Conservation (phyloP, 1,140 invertebrate genomes). For the Aethina tumida region DNA sequence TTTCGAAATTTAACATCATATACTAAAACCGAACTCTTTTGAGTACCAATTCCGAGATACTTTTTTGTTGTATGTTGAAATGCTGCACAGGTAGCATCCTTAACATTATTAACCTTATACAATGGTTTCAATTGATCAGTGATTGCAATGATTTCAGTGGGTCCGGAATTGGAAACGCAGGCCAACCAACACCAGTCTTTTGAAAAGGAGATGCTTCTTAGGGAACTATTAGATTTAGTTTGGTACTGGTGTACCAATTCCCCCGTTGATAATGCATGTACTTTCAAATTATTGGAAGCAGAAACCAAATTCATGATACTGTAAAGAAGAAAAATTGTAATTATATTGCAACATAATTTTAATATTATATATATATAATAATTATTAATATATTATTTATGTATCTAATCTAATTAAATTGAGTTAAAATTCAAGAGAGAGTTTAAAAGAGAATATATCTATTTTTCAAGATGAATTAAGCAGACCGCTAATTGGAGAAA, state of each 20-base stretch:
- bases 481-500: too few species aligned
- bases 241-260: slow-evolving; percentile 20
- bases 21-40: slow-evolving; percentile 26
- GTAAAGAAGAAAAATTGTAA: slow-evolving; percentile 3
- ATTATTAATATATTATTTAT: too few species aligned
- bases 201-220: slow-evolving; percentile 31
- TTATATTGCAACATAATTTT: too few species aligned
- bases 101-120: slow-evolving; percentile 24
- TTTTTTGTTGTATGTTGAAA: slow-evolving; percentile 32
- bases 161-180: slow-evolving; percentile 25
- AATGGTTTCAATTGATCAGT: slow-evolving; percentile 27
- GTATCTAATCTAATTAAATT: too few species aligned
- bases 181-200: slow-evolving; percentile 33
- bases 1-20: slow-evolving; percentile 31
- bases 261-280: slow-evolving; percentile 25
- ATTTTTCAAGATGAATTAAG: too few species aligned
- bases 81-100: slow-evolving; percentile 29
- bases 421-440: too few species aligned
- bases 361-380: too few species aligned
- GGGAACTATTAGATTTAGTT: slow-evolving; percentile 16
- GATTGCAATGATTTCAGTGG: slow-evolving; percentile 28
- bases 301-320: slow-evolving; percentile 24
- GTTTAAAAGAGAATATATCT: too few species aligned
- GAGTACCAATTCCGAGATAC: slow-evolving; percentile 30
- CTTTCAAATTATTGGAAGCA: slow-evolving; percentile 25